Evolutionary conservation across 1,140 invertebrate genomes (phyloP), one percentile per base, ranked within the genome.

Genomic region (Acyrthosiphon pisum): DNA sequence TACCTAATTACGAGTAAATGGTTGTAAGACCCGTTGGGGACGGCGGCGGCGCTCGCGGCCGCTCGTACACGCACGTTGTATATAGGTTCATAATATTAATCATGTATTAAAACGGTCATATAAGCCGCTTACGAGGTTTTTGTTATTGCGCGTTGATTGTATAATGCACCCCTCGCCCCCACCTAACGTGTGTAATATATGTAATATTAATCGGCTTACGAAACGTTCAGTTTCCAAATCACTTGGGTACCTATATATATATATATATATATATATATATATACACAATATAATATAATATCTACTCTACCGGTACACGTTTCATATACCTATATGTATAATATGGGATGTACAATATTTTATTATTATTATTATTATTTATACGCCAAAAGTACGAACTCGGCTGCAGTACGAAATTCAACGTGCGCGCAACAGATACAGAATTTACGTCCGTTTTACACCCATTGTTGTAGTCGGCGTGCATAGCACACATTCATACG

Each of bases 81-180:
- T 41, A 60, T 90, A 88, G 48, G n/a, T 50, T 50, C 48, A 53
- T 53, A 53, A 35, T 88, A 56, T 37, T 90, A 90, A 90, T 90
- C 91, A 37, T 50, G 46, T 41, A 84, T 93, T 93, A 56, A 50
- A 86, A 93, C 48, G 81, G 48, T 56, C 11, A 18, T 76, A 76
- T 93, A 86, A 93, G 91, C 91, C 23, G 91, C 91, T 93, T 93
- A 84, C 91, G 37, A 90, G 48, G 91, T 84, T 93, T 93, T 93
- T 93, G 91, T 93, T 93, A 84, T 93, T 93, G 91, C 46, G 91
- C 91, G 91, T 93, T 93, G 91, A 93, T 93, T 93, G 81, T 93
- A 93, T 93, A 86, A 93, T 53, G 81, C 48, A 37, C 9, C 81
- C 91, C 35, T 50, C 56, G 46, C 48, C 48, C 9, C 81, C 37